Conservation (phyloP, 2,113 vertebrate genomes). For the Brienomyrus longianalis region DNA sequence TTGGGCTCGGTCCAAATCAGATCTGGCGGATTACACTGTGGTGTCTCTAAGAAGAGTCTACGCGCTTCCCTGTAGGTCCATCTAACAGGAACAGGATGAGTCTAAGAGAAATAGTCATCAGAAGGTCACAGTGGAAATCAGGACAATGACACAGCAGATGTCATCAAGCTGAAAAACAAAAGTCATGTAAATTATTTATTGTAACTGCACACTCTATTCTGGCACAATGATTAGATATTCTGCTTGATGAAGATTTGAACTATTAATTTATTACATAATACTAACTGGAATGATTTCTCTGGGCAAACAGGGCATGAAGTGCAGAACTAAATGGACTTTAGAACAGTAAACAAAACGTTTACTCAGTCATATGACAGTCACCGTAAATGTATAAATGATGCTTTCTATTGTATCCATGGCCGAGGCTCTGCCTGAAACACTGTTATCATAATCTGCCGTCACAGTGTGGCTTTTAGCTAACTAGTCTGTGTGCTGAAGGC, state of each 20-base stretch:
- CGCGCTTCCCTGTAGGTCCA: conserved; percentile 63
- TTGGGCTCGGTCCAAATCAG: conserved; percentile 63
- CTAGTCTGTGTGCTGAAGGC: not conserved
- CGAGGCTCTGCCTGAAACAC: not conserved
- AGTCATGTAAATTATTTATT: not conserved
- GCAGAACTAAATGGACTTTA: not conserved
- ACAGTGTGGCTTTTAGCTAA: not conserved
- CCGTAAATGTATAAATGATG: not conserved
- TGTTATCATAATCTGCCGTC: not conserved
- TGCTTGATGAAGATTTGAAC: not conserved
- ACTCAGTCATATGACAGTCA: not conserved
- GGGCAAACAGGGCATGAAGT: not conserved
- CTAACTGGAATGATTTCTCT: not conserved
- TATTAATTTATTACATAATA: not conserved
- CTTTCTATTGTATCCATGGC: not conserved
- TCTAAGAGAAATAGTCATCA: conserved; percentile 33
- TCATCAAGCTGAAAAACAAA: not conserved
- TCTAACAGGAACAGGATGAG: conserved; percentile 50
- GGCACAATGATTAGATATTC: not conserved
- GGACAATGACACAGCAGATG: not conserved
- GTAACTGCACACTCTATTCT: not conserved
- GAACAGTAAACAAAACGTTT: not conserved
- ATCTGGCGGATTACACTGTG: conserved; percentile 16
- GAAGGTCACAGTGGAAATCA: not conserved
- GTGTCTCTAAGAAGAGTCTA: conserved; percentile 55